These are phyloP conservation scores for Argopecten irradians DNA, from an alignment of 1,140 invertebrate species.

Conservation along the genomic window DNA sequence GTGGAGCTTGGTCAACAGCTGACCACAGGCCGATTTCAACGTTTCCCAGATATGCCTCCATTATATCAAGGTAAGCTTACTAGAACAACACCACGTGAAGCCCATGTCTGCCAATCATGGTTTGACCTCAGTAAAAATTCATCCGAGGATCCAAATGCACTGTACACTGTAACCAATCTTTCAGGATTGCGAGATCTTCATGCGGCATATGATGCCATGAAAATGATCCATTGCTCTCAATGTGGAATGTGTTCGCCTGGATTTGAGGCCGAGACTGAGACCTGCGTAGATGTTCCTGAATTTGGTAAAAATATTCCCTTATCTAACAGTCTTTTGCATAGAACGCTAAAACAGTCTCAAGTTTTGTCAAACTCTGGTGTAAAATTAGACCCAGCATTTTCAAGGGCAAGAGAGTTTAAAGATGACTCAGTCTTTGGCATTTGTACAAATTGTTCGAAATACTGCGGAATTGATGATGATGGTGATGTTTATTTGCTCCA, in stretches of 20 bases:
- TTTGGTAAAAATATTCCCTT: neutral
- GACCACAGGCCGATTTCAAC: neutral
- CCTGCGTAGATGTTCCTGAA: neutral
- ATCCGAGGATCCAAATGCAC: neutral
- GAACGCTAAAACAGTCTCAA: neutral
- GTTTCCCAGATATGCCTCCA: neutral
- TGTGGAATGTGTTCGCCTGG: neutral
- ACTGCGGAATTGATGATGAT: neutral
- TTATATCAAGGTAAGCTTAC: neutral
- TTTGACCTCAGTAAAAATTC: neutral
- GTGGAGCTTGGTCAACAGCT: neutral
- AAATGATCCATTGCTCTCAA: neutral
- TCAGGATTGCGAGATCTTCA: neutral
- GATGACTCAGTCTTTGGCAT: neutral
- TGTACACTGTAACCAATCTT: neutral
- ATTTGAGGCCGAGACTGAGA: neutral
- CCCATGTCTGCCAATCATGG: neutral
- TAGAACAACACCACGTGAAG: neutral
- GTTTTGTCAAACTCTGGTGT: neutral
- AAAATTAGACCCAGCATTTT: neutral
- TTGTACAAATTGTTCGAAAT: neutral
- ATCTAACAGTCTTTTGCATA: neutral
- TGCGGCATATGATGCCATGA: neutral
- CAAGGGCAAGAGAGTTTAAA: neutral
- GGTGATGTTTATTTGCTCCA: neutral